Percentiles rank a stretch among this genome's conserved stretches.
Conservation (phyloP, 1,140 invertebrate species). For the Mactra quadrangularis region DNA sequence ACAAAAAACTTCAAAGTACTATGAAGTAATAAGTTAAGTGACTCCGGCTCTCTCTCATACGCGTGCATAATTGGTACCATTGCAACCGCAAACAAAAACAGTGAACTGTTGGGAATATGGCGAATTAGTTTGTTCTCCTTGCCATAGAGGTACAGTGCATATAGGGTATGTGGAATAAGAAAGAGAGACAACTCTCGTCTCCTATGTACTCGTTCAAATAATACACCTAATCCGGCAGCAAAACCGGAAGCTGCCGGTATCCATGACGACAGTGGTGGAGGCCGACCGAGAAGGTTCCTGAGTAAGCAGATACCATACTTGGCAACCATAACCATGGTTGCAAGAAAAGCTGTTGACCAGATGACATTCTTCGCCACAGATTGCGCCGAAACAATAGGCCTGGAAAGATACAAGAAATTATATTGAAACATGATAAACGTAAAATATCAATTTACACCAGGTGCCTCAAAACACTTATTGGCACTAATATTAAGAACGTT, state of each 20-base stretch:
- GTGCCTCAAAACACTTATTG: too few relatives aligned
- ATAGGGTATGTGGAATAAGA: constrained; percentile 74
- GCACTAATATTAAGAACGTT: too few relatives aligned
- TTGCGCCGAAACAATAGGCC: constrained; percentile 67
- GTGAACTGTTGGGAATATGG: constrained; percentile 68
- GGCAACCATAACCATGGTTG: constrained; percentile 76
- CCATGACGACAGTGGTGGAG: constrained; percentile 71
- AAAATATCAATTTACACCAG: neutral
- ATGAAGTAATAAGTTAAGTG: constrained; percentile 71
- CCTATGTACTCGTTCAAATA: constrained; percentile 72
- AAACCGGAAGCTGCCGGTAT: constrained; percentile 74
- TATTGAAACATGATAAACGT: neutral
- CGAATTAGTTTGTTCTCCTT: constrained; percentile 52
- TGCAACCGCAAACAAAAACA: constrained; percentile 70
- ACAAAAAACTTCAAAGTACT: constrained; percentile 74
- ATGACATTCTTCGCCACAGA: constrained; percentile 72
- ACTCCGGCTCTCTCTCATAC: constrained; percentile 77
- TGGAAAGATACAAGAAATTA: constrained; percentile 64
- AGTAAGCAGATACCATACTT: constrained; percentile 77
- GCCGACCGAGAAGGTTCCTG: constrained; percentile 64
- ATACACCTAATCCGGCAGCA: constrained; percentile 70
- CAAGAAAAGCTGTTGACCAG: constrained; percentile 75
- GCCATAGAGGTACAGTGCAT: constrained; percentile 67
- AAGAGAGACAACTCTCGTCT: constrained; percentile 76
- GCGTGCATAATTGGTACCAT: constrained; percentile 79